These are phyloP conservation scores for Acrossocheilus fasciatus DNA, from an alignment of 2,797 vertebrate species.

Conservation along the genomic window DNA sequence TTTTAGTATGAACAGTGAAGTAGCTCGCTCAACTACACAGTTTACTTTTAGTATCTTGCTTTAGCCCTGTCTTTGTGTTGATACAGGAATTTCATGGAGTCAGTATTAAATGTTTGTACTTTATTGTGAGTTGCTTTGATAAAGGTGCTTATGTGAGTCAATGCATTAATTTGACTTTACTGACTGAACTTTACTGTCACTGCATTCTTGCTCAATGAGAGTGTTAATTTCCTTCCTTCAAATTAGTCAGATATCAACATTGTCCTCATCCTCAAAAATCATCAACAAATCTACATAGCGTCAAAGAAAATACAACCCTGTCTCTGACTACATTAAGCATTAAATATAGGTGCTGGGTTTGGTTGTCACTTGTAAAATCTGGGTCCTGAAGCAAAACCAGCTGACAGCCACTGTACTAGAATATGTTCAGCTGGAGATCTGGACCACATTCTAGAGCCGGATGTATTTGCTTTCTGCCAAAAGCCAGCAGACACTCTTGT, in stretches of 20 bases:
- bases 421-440: constrained; percentile 12
- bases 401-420: background rate
- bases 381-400: background rate
- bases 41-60: background rate
- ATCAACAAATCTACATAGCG: background rate
- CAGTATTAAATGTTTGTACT: constrained; percentile 10
- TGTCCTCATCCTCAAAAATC: background rate
- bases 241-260: background rate
- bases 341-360: background rate
- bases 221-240: background rate
- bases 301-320: background rate
- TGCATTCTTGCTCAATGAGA: background rate
- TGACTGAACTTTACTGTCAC: background rate
- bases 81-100: constrained; percentile 6
- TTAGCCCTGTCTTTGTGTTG: background rate
- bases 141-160: background rate
- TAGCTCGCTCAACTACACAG: background rate
- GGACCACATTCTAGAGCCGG: background rate
- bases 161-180: background rate
- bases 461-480: constrained; percentile 10
- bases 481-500: background rate
- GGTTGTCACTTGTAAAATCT: background rate
- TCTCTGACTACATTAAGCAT: background rate
- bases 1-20: background rate
- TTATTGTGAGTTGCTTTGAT: constrained; percentile 7